Conservation (phyloP, 2,888 invertebrate species). For the Netelia inedita region DNA sequence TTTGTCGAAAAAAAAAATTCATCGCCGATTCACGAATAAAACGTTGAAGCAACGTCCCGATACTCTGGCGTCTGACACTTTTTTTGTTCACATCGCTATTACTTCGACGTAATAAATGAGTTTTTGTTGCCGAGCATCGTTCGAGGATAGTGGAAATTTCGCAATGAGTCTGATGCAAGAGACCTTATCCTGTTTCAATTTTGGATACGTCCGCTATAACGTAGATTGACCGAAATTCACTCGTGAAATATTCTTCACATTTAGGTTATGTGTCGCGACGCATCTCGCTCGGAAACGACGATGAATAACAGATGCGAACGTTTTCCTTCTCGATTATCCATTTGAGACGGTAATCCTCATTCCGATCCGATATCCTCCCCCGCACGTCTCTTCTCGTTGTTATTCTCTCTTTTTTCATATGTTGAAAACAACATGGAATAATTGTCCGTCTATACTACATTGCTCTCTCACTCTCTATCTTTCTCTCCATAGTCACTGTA, state of each 20-base stretch:
- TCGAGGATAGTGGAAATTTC: too few relatives aligned
- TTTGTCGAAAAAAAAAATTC: too few relatives aligned
- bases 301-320: background rate
- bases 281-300: background rate
- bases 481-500: slow-evolving; percentile 59
- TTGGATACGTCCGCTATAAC: background rate
- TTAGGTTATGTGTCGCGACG: slow-evolving; percentile 39
- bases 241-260: background rate
- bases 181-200: background rate
- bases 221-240: background rate
- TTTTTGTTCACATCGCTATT: too few relatives aligned
- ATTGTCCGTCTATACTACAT: slow-evolving; percentile 54
- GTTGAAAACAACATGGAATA: slow-evolving; percentile 53
- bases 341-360: background rate
- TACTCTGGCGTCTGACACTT: too few relatives aligned
- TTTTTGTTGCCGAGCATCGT: too few relatives aligned
- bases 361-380: slow-evolving; percentile 11
- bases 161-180: background rate
- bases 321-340: background rate
- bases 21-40: too few relatives aligned
- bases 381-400: slow-evolving; percentile 46
- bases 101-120: too few relatives aligned
- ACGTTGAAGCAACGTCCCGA: too few relatives aligned
- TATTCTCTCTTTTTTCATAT: slow-evolving; percentile 47
- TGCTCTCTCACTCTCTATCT: slow-evolving; percentile 63